These are phyloP conservation scores for Phaedon cochleariae DNA, from an alignment of 2,888 invertebrate genomes.

Conservation along the genomic window DNA sequence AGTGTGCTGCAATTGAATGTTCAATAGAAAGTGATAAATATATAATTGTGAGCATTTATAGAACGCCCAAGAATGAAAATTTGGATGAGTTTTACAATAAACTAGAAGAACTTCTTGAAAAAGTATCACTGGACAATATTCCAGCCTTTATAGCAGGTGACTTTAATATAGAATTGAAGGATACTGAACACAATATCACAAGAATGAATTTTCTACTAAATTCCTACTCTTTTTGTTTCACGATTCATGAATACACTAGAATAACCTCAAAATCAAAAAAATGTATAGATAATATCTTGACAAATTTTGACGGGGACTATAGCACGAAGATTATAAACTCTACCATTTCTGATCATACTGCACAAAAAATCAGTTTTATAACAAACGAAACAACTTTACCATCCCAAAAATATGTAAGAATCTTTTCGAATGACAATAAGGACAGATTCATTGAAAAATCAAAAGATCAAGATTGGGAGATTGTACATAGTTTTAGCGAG, in stretches of 20 bases:
- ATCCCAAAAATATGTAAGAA: slow-evolving; percentile 4
- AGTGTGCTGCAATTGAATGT: no score
- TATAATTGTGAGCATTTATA: no score
- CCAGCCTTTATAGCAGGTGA: no score
- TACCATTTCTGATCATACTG: slow-evolving; percentile 11
- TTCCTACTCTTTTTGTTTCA: background rate
- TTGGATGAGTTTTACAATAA: no score
- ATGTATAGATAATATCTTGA: slow-evolving; percentile 10
- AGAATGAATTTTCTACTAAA: slow-evolving; percentile 9
- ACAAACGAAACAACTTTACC: background rate
- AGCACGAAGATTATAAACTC: background rate
- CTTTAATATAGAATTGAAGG: background rate
- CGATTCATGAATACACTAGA: slow-evolving; percentile 8
- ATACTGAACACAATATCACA: slow-evolving; percentile 6
- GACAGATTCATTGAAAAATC: background rate
- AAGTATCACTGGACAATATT: no score
- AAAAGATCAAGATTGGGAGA: slow-evolving; percentile 4
- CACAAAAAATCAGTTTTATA: slow-evolving; percentile 8
- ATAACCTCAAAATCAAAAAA: slow-evolving; percentile 7
- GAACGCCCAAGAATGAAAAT: no score
- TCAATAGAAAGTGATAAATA: no score
- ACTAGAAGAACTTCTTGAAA: no score
- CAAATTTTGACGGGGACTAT: background rate
- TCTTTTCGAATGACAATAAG: slow-evolving; percentile 3
- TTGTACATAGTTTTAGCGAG: background rate